Evolutionary conservation across 2,113 vertebrate species (phyloP), one percentile per base, ranked within the genome.

Genomic region (Myotis lucifugus): DNA sequence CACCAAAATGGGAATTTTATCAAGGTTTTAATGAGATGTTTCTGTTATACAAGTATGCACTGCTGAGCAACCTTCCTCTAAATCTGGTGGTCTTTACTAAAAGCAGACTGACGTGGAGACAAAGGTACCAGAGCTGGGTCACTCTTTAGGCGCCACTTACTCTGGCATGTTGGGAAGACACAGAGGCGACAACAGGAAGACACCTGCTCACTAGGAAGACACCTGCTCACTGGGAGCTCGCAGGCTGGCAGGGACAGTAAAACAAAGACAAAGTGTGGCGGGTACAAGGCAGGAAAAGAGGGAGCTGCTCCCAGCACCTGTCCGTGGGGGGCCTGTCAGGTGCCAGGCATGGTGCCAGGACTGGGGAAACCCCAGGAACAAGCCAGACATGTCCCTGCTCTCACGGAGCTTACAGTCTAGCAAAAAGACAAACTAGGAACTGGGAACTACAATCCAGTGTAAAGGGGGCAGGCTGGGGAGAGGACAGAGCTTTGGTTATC

Each of bases 181-280:
- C 3, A 56, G 66, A 91, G 54, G 59, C 19, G 84, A 90, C 27
- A 91, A n/a, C 74, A 93, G 3, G 18, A 69, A 92, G 77, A 93
- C 5, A 85, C 46, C 59, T 92, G 84, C 95, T 96, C 90, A 8
- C 40, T 27, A 85, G 59, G 92, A 90, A 92, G 77, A 93, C 5
- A 85, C 46, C 59, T 92, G 84, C 95, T 96, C 90, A 8, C 40
- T 27, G 88, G 59, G 92, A 90, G 77, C 96, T 88, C 81, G 93
- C 87, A 93, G 64, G 82, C 90, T 83, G 50, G 73, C 87, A 56
- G 84, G 56, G 82, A 72, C 93, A 95, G 83, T 3, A n/a, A 73
- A 69, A 67, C n/a, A 76, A 2, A 29, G 84, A 89, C 21, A 27
- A 84, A 37, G n/a, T 25, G 56, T 17, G 73, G 29, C n/a, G 40